phyloP scores from a whole-genome alignment of 2,888 invertebrate genomes.

The Ophioninae sp. region DNA sequence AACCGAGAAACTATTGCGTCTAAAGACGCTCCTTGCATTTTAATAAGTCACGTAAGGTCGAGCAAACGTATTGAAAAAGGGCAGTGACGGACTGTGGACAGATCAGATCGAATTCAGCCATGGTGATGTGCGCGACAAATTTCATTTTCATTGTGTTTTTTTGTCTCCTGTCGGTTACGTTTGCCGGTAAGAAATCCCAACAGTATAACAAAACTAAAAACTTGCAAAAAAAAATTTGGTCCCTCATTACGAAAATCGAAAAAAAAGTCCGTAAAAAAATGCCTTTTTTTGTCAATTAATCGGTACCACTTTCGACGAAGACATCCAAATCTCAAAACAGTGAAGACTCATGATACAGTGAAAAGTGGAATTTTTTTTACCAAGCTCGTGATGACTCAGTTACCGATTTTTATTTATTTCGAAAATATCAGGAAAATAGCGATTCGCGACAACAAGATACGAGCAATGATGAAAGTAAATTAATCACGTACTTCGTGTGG shows the following conservation, averaged over 20 bases:
- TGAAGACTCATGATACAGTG: not conserved
- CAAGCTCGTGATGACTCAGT: not conserved
- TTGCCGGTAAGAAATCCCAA: slow-evolving; percentile 57
- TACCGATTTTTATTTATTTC: not conserved
- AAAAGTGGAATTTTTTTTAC: not conserved
- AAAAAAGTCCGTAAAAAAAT: too few species aligned
- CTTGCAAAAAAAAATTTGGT: not conserved
- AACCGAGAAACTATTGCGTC: slow-evolving; percentile 61
- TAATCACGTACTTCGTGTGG: not conserved
- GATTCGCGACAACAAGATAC: not conserved
- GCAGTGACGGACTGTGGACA: slow-evolving; percentile 64
- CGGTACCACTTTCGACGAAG: not conserved
- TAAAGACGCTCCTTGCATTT: slow-evolving; percentile 72
- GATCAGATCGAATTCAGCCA: slow-evolving; percentile 74
- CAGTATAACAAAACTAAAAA: too few species aligned
- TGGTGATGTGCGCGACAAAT: slow-evolving; percentile 67
- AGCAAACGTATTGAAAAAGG: slow-evolving; percentile 78
- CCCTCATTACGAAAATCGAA: not conserved
- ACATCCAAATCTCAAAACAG: not conserved
- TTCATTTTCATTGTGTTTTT: slow-evolving; percentile 57
- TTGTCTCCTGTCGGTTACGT: slow-evolving; percentile 55
- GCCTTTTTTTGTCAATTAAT: not conserved
- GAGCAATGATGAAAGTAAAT: not conserved
- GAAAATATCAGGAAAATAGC: not conserved
- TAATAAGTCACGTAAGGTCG: slow-evolving; percentile 77